Evolutionary conservation across 2,797 vertebrate genomes (phyloP).

Genomic region (Phrynocephalus guinanensis): DNA sequence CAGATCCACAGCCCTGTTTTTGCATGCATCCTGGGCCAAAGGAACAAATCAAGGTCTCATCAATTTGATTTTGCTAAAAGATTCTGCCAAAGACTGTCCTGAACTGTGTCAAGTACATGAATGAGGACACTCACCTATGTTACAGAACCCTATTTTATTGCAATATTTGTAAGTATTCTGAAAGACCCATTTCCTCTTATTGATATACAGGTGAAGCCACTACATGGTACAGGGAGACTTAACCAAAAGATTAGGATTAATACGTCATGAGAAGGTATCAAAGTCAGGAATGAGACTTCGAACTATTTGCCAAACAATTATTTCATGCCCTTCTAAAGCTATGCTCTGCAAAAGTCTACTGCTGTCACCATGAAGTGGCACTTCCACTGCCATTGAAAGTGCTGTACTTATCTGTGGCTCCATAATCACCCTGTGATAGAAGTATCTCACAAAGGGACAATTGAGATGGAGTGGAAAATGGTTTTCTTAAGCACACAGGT

Average conservation of each 20-base stretch:
- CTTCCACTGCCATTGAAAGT: not conserved
- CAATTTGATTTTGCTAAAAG: not conserved
- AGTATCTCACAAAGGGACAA: not conserved
- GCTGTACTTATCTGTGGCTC: not conserved
- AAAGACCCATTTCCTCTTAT: not conserved
- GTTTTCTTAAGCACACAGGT: not conserved
- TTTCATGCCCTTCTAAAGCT: not conserved
- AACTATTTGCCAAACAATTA: not conserved
- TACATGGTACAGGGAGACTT: not conserved
- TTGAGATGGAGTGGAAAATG: not conserved
- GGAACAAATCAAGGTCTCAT: too few species aligned
- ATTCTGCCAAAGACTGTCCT: not conserved
- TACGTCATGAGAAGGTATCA: not conserved
- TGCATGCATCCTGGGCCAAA: not conserved
- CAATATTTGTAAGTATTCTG: not conserved
- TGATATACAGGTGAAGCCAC: not conserved
- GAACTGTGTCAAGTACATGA: not conserved
- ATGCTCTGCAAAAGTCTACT: not conserved
- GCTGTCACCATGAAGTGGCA: too few species aligned
- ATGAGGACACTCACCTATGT: not conserved
- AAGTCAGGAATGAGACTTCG: not conserved
- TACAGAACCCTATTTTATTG: not conserved
- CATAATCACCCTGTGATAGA: not conserved
- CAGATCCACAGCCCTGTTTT: not conserved
- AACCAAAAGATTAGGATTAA: not conserved